Base-by-base conservation (phyloP, 2,888 invertebrate genomes). In the Macropis europaea region DNA sequence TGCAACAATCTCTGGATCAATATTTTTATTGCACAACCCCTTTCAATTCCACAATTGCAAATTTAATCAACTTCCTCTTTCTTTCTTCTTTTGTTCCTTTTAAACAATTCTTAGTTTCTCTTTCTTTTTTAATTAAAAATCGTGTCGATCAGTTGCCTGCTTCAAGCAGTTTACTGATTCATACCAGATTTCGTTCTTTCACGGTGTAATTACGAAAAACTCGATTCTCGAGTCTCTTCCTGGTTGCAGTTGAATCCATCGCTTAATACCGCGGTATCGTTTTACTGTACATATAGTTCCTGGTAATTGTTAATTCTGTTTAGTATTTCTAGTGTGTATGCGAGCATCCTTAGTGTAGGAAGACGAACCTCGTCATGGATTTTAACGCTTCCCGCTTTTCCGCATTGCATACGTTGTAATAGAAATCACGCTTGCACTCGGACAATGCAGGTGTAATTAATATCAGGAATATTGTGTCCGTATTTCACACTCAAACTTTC, bases 311-410 rank as follows among this genome's bases (percentile, higher is more conserved):
- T 17, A 32, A 48, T 45, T 50, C 53, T 61, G 19, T 36, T 75
- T 68, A 34, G 32, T 30, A 43, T 42, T 57, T 54, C 22, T 42
- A 30, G 40, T 32, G 45, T 40, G 69, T 32, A 3, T 26, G 54
- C 36, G 43, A 11, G 22, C 42, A 30, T 59, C 13, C n/a, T 3
- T 32, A 19, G 34, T 22, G 32, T 13, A 24, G 24, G 61, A 24
- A 7, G 40, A 48, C 50, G 43, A 38, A 42, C 13, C 52, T 32
- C 48, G 64, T 76, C 64, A 73, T 48, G 76, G 67, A 2, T 67
- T 73, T 76, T 38, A 64, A 57, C 61, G 45, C 45, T 48, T 15
- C 30, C 34, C 54, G 53, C 38, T 66, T 79, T 76, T 66, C 70
- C 68, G 70, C 57, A 47, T 70, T 78, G 48, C 42, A 24, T 42